A percentile compares a stretch with the other conserved stretches of the same genome.
Conservation (phyloP, 2,113 vertebrate species). For the Odontesthes bonariensis region DNA sequence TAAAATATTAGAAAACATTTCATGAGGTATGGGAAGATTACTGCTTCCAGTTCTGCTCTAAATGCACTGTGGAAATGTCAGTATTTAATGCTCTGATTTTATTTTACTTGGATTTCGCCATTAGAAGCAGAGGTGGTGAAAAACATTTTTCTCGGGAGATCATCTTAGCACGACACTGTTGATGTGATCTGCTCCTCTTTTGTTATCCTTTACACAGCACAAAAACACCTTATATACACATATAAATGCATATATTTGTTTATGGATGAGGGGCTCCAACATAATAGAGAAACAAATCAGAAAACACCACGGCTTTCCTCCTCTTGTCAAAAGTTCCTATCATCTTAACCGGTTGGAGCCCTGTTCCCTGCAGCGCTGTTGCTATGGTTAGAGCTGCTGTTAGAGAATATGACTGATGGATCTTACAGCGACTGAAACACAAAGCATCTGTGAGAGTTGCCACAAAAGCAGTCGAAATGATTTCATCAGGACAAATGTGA, state of each 20-base stretch:
- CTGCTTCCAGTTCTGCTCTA: conserved; percentile 4
- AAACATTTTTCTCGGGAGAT: conserved; percentile 58
- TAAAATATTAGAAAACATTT: not conserved
- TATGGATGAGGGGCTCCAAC: conserved; percentile 59
- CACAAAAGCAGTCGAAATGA: conserved; percentile 15
- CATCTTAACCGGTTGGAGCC: conserved; percentile 17
- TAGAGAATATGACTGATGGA: conserved; percentile 32
- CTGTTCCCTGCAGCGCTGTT: conserved; percentile 34
- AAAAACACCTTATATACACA: conserved; percentile 56
- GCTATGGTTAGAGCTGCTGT: conserved; percentile 33
- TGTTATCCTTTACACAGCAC: conserved; percentile 44
- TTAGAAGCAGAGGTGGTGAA: conserved; percentile 25
- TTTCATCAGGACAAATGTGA: conserved; percentile 1
- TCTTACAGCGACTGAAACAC: conserved; percentile 12
- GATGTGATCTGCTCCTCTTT: conserved; percentile 51
- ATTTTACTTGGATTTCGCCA: conserved; percentile 35
- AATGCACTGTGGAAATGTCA: conserved; percentile 12
- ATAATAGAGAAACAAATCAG: conserved; percentile 54
- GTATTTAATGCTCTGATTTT: conserved; percentile 38
- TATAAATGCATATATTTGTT: conserved; percentile 66
- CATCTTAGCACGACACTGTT: conserved; percentile 51
- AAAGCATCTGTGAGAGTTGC: conserved; percentile 8
- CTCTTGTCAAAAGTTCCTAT: conserved; percentile 37
- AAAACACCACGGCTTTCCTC: conserved; percentile 20
- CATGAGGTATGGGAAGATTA: not conserved